Base-by-base conservation (phyloP, 2,888 invertebrate genomes). In the Ophraella communa region DNA sequence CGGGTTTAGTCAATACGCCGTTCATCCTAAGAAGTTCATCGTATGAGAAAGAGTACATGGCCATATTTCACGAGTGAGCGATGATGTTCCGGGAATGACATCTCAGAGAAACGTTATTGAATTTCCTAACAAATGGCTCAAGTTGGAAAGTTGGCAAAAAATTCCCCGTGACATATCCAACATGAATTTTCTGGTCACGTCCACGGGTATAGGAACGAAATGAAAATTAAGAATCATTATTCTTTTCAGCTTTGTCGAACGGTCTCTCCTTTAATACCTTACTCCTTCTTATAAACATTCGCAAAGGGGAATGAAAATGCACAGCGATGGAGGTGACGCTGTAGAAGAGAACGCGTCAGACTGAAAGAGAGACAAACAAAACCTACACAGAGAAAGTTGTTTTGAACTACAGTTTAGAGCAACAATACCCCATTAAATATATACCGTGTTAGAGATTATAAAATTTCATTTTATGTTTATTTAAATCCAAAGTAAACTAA, bases 181-280 rank as follows among this genome's bases (percentile, higher is more conserved):
- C 71, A 77, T 81, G 75, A 73, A 77, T 71, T 81, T 82, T 82
- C 82, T 74, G 74, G 79, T 81, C 82, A 82, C 82, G 82, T 81
- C 66, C 71, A 70, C 76, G 76, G 77, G 80, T 81, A 82, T 81
- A 81, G 80, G 80, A 81, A 81, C 81, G 82, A 82, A 81, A 82
- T 82, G 82, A 82, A 82, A 82, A 82, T 82, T 82, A 82, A 82
- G 81, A 82, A 82, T 82, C 82, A 82, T 82, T 82, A 82, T 82
- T 82, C 82, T 82, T 82, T 82, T 79, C 82, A 82, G 82, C 82
- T 81, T 80, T 80, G 81, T 80, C 80, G 80, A 78, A 78, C 79
- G 77, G 79, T 77, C 78, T 78, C 79, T 65, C 62, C 65, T 65
- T 80, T 81, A 80, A 81, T 81, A 80, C 80, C 80, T 80, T 79